Evolutionary conservation across 2,888 invertebrate genomes (phyloP), one percentile per base, ranked within the genome.

Genomic region (Epsilonema sp.): DNA sequence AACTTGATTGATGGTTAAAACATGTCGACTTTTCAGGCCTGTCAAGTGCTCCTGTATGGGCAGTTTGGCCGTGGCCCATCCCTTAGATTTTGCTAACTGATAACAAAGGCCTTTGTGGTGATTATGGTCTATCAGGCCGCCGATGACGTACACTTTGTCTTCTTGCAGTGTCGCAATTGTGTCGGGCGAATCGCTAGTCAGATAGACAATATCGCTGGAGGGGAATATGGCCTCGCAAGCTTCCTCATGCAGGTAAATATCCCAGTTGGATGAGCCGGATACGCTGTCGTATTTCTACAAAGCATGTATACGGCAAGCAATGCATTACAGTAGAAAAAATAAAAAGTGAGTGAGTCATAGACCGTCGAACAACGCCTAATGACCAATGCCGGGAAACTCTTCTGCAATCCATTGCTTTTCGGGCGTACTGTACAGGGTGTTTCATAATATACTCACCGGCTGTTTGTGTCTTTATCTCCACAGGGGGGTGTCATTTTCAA

Each of bases 71-170:
- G 63, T 62, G 4, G 43, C 47, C 41, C 52, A 55, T 3, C 58
- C 58, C 62, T 79, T 77, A 58, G 80, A 76, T 37, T 73, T 63
- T 2, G 97, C 94, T 57, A 82, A 73, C 55, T 77, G 76, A 64
- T 80, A 76, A 63, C 90, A 90, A 31, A 43, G 22, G 13, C 50
- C 82, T 74, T 92, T 94, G 56, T 89, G 81, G 56, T 80, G 76
- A 70, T 97, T 97, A 65, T 97, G 94, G 70, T 97, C 97, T 0
- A 97, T 89, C 40, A 97, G 70, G 24, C 92, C 97, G 37, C 97
- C 97, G 65, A 97, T 92, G 44, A 97, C 77, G 62, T 94, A 97
- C 41, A 79, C 75, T 62, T 79, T 79, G 52, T 78, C 74, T 22
- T 79, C 75, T 56, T 82, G 78, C 58, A 89, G 72, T 5, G 76